Evolutionary conservation across 2,888 invertebrate species (phyloP), one percentile per base, ranked within the genome.

Genomic region (Drosophila picticornis): DNA sequence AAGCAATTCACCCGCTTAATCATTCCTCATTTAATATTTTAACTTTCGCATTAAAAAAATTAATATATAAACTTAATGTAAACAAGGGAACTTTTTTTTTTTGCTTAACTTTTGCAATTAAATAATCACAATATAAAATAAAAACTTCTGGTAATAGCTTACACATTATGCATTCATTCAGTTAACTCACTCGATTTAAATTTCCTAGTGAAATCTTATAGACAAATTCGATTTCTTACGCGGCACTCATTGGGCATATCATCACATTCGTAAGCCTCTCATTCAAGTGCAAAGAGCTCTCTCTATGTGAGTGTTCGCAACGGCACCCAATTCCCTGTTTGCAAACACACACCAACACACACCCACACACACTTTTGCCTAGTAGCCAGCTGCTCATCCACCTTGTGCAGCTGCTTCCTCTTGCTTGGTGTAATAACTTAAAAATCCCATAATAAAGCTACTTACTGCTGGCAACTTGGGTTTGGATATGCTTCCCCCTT

Each of bases 381-480:
- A 22, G 22, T 22, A 46, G 13, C 46, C 4, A 19, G 9, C 22
- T 29, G 16, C 9, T 38, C 11, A 11, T 19, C 13, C 50, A 48
- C 38, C 52, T 50, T 58, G 29, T 19, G 46, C 50, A 55, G 38
- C 57, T 48, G 13, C 19, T 25, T 2, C 34, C 25, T 64, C 40
- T 22, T 57, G 59, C 31, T 62, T 60, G 69, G 80, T 77, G 73
- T 88, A 85, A 85, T 85, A 85, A 85, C 90, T 85, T 90, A 85
- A 80, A 46, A 85, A 85, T 85, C 90, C 88, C 40, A 90, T 85
- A 85, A 85, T 85, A 85, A 90, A 90, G 88, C 90, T 90, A 88
- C 85, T 85, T 85, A 85, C 75, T 69, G 64, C 78, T 62, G 66
- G 56, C 66, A 60, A 58, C 66, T 53, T 70, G 60, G 40, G 50